Percentiles rank a stretch among this genome's conserved stretches.
These are phyloP conservation scores for Chamaetylas fuelleborni DNA, from an alignment of 2,113 vertebrate genomes.

Conservation along the genomic window DNA sequence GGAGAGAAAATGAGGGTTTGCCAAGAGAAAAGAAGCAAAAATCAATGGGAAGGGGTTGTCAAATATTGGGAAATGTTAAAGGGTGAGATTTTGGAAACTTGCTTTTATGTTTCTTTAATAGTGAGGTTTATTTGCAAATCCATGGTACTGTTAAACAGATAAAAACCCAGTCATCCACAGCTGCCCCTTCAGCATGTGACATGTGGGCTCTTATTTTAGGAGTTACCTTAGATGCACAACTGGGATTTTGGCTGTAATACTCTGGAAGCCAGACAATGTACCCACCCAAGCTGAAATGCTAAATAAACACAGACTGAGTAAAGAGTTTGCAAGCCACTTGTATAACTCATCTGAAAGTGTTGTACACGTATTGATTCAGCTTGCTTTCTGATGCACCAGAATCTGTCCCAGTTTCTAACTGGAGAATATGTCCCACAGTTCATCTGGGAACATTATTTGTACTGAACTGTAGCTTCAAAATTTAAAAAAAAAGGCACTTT, in stretches of 20 bases:
- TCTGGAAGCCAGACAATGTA: slow-evolving; percentile 64
- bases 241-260: slow-evolving; percentile 27
- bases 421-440: neutral
- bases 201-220: slow-evolving; percentile 45
- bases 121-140: slow-evolving; percentile 5
- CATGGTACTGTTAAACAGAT: neutral
- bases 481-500: neutral
- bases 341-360: slow-evolving; percentile 59
- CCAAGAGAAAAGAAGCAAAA: slow-evolving; percentile 40
- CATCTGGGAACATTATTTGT: neutral
- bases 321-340: slow-evolving; percentile 44
- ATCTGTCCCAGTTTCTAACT: neutral
- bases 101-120: slow-evolving; percentile 6
- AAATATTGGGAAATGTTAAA: neutral
- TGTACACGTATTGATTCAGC: neutral
- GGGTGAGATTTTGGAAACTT: neutral
- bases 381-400: slow-evolving; percentile 1
- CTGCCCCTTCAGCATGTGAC: slow-evolving; percentile 46
- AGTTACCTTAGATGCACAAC: slow-evolving; percentile 52
- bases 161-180: slow-evolving; percentile 38
- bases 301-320: slow-evolving; percentile 56
- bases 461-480: neutral
- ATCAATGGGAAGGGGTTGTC: neutral
- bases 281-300: slow-evolving; percentile 56
- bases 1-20: slow-evolving; percentile 15